Evolutionary conservation across 2,888 invertebrate genomes (phyloP).

Genomic region (Hartigia nigra): DNA sequence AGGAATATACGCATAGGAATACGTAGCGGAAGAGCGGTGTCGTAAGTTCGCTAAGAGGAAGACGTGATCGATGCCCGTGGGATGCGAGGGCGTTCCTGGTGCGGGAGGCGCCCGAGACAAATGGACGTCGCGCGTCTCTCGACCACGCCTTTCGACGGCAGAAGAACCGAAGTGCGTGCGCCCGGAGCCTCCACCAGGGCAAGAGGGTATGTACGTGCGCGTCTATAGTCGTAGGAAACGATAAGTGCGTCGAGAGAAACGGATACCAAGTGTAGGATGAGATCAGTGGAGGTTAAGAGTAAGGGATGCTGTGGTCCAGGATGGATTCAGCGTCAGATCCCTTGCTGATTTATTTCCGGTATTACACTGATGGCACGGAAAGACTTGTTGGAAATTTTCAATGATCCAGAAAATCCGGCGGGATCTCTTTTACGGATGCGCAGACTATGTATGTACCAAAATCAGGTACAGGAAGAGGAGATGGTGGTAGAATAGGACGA

Average conservation of each 20-base stretch:
- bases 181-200: constrained; percentile 30
- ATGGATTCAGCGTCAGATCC: not conserved
- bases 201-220: constrained; percentile 25
- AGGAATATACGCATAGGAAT: constrained; percentile 7
- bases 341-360: not conserved
- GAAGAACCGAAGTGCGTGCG: constrained; percentile 32
- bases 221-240: constrained; percentile 21
- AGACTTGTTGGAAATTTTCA: too few species aligned
- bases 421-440: not conserved
- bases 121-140: constrained; percentile 67
- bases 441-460: not conserved
- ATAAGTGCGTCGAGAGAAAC: constrained; percentile 23
- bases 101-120: constrained; percentile 66
- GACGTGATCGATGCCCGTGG: constrained; percentile 66
- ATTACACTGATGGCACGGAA: not conserved
- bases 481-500: not conserved
- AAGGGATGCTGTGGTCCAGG: not conserved
- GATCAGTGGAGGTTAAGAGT: not conserved
- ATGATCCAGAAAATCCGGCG: too few species aligned
- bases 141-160: constrained; percentile 59
- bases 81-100: constrained; percentile 66
- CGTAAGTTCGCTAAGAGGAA: constrained; percentile 48
- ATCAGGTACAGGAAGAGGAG: not conserved
- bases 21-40: constrained; percentile 14
- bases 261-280: not conserved